Evolutionary conservation across 2,888 invertebrate genomes (phyloP).

Genomic region (Platypus cylindrus): DNA sequence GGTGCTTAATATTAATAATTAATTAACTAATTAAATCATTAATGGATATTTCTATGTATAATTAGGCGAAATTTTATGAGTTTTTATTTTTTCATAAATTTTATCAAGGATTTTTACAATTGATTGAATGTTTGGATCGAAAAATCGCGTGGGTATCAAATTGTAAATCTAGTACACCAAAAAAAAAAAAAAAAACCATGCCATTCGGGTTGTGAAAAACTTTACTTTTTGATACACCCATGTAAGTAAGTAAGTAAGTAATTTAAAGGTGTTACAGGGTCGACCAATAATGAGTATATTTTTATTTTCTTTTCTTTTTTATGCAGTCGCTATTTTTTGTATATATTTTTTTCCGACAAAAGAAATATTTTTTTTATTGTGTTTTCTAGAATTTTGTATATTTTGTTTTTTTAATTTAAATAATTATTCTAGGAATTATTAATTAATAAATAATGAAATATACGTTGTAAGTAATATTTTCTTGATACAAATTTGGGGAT

Average conservation of each 20-base stretch:
- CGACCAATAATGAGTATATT: slow-evolving; percentile 11
- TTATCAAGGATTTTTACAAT: slow-evolving; percentile 25
- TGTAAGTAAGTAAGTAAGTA: too few species aligned
- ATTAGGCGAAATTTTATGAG: slow-evolving; percentile 24
- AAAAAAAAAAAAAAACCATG: not conserved
- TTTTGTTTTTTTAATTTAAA: slow-evolving; percentile 8
- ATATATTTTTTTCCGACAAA: slow-evolving; percentile 1
- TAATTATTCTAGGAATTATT: too few species aligned
- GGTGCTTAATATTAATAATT: too few species aligned
- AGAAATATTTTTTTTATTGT: slow-evolving; percentile 4
- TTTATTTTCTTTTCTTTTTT: slow-evolving; percentile 3
- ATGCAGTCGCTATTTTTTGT: slow-evolving; percentile 1
- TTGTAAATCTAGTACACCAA: too few species aligned
- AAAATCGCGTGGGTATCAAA: slow-evolving; percentile 15
- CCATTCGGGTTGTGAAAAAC: too few species aligned
- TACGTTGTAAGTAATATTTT: not conserved
- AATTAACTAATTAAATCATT: slow-evolving; percentile 9
- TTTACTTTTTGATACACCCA: slow-evolving; percentile 8
- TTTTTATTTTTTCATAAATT: slow-evolving; percentile 27
- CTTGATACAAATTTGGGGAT: slow-evolving; percentile 21
- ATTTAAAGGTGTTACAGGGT: slow-evolving; percentile 26
- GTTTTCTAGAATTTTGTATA: slow-evolving; percentile 6
- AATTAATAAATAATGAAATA: not conserved
- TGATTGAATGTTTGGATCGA: slow-evolving; percentile 21
- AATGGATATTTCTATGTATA: slow-evolving; percentile 9